These are phyloP conservation scores for Ochotona princeps DNA, from an alignment of 2,113 vertebrate species.

Conservation along the genomic window DNA sequence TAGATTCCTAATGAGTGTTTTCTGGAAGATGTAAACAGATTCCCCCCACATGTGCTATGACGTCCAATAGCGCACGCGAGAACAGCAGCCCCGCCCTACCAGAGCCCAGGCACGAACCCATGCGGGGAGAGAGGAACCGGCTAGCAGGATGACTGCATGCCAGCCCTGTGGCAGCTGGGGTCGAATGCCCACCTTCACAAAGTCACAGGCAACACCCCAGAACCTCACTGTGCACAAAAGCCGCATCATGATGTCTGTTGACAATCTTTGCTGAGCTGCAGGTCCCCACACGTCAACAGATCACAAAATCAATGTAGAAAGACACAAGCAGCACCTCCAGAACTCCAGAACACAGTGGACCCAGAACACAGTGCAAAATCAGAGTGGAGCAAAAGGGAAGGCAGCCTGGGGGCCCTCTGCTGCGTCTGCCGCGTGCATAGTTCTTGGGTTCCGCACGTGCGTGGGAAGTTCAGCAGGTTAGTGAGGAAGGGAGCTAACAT, in stretches of 20 bases:
- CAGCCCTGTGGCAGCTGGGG: background rate
- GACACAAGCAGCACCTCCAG: background rate
- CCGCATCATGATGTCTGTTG: background rate
- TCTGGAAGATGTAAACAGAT: too few species aligned
- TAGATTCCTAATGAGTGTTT: too few species aligned
- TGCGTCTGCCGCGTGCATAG: background rate
- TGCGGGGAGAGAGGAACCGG: background rate
- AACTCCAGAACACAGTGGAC: too few species aligned
- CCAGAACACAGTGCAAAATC: background rate
- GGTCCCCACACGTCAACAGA: background rate
- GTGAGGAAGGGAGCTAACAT: too few species aligned
- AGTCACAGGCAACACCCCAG: background rate
- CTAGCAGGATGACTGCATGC: background rate
- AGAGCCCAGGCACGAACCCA: background rate
- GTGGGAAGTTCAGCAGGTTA: too few species aligned
- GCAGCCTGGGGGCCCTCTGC: background rate
- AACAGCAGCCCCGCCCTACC: background rate
- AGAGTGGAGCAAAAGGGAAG: background rate
- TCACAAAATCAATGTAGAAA: background rate
- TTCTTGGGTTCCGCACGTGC: background rate
- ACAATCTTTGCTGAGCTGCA: background rate
- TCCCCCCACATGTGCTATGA: background rate
- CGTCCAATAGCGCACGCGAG: background rate
- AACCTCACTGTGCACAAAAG: background rate
- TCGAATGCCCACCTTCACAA: background rate